Percentiles rank a stretch among this genome's conserved stretches.
These are phyloP conservation scores for Corydoras maculifer DNA, from an alignment of 2,113 vertebrate genomes.

Conservation along the genomic window DNA sequence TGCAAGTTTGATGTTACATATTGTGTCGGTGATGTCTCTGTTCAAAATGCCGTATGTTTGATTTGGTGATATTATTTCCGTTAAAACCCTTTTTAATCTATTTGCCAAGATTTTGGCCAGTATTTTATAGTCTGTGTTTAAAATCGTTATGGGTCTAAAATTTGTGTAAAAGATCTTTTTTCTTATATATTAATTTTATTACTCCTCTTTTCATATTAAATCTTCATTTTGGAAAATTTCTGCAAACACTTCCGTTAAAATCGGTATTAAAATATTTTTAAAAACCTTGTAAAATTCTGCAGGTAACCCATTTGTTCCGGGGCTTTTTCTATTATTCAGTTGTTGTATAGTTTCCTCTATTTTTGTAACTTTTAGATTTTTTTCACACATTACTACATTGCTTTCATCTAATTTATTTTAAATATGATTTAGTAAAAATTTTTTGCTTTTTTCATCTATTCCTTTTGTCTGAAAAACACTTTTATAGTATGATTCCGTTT, in stretches of 20 bases:
- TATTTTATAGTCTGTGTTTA: background rate
- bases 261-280: background rate
- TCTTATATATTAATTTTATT: constrained; percentile 7
- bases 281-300: constrained; percentile 9
- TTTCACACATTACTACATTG: background rate
- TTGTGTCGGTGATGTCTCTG: background rate
- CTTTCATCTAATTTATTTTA: background rate
- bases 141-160: background rate
- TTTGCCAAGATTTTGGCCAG: background rate
- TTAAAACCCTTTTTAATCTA: background rate
- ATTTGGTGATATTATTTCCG: background rate
- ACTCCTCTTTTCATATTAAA: background rate
- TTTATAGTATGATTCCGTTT: background rate
- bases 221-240: background rate
- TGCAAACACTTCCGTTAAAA: background rate
- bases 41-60: background rate
- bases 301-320: background rate
- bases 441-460: background rate
- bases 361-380: too few relatives aligned
- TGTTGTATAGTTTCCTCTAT: background rate
- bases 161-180: background rate
- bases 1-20: too few relatives aligned
- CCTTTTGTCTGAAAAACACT: background rate
- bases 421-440: background rate
- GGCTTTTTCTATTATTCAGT: constrained; percentile 1